These are phyloP conservation scores for Sylvicola fuscatus DNA, from an alignment of 2,888 invertebrate species.

Conservation along the genomic window DNA sequence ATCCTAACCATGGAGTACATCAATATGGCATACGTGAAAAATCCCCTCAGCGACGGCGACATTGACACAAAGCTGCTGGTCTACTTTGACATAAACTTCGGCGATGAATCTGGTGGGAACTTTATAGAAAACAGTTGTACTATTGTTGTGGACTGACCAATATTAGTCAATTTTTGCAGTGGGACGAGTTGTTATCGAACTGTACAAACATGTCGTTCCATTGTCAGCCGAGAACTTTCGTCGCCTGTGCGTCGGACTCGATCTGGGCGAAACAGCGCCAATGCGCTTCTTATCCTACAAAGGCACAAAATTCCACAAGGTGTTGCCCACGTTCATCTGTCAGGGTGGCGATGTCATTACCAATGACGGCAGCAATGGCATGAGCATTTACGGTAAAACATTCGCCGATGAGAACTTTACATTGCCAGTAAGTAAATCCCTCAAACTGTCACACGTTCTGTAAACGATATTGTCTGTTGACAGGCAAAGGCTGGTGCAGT, in stretches of 20 bases:
- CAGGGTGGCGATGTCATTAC: slow-evolving; percentile 63
- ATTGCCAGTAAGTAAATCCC: slow-evolving; percentile 28
- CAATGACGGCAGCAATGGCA: slow-evolving; percentile 73
- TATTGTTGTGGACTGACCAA: too few relatives aligned
- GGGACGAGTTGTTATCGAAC: slow-evolving; percentile 68
- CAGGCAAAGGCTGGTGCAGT: slow-evolving; percentile 44
- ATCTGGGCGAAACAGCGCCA: slow-evolving; percentile 45
- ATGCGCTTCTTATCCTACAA: slow-evolving; percentile 34
- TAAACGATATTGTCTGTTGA: too few relatives aligned
- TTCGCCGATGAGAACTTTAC: slow-evolving; percentile 84
- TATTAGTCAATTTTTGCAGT: slow-evolving; percentile 32
- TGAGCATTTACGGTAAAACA: slow-evolving; percentile 78
- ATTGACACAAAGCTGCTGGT: too few relatives aligned
- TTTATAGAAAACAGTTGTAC: too few relatives aligned
- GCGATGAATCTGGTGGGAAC: too few relatives aligned
- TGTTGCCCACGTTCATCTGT: slow-evolving; percentile 74
- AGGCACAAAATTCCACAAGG: slow-evolving; percentile 62
- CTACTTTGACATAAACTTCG: too few relatives aligned
- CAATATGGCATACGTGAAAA: too few relatives aligned
- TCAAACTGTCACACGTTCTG: slow-evolving; percentile 2
- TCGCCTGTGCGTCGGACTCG: slow-evolving; percentile 68
- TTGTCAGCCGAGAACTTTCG: slow-evolving; percentile 83
- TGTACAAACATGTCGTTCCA: slow-evolving; percentile 67
- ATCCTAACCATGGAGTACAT: too few relatives aligned
- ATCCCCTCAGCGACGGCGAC: too few relatives aligned